A percentile compares a stretch with the other conserved stretches of the same genome.
phyloP scores from a whole-genome alignment of 2,888 invertebrate species.

The Lepeophtheirus nordmannii region DNA sequence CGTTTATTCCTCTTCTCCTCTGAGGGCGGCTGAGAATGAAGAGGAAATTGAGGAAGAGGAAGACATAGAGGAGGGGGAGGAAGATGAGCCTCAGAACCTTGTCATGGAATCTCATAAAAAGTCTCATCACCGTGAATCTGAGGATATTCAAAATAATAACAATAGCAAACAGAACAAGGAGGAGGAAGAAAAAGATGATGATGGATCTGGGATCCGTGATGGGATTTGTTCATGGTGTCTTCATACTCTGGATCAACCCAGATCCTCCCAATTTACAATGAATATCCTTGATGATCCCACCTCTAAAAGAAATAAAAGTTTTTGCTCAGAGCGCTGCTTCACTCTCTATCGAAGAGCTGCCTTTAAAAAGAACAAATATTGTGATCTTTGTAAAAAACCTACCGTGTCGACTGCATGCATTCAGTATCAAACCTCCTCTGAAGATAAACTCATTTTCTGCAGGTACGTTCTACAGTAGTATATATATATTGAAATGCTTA shows the following conservation, averaged over 20 bases:
- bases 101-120: background rate
- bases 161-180: background rate
- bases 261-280: background rate
- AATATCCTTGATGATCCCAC: background rate
- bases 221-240: conserved; percentile 7
- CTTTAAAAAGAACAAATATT: conserved; percentile 13
- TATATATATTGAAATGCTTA: background rate
- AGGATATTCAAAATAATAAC: background rate
- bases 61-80: background rate
- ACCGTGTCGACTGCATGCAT: background rate
- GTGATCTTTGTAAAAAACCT: conserved; percentile 11
- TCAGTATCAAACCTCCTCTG: background rate
- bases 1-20: too few species aligned
- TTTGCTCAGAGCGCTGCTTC: conserved; percentile 16
- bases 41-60: background rate
- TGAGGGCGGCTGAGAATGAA: too few species aligned
- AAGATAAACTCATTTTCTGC: conserved; percentile 13
- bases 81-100: background rate
- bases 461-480: background rate
- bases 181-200: background rate
- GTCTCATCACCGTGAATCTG: background rate
- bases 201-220: background rate
- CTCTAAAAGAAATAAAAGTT: background rate
- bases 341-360: conserved; percentile 12
- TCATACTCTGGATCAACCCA: background rate